phyloP scores from a whole-genome alignment of 53 echinoderm and acorn worm species.

The Paelopatides confundens region DNA sequence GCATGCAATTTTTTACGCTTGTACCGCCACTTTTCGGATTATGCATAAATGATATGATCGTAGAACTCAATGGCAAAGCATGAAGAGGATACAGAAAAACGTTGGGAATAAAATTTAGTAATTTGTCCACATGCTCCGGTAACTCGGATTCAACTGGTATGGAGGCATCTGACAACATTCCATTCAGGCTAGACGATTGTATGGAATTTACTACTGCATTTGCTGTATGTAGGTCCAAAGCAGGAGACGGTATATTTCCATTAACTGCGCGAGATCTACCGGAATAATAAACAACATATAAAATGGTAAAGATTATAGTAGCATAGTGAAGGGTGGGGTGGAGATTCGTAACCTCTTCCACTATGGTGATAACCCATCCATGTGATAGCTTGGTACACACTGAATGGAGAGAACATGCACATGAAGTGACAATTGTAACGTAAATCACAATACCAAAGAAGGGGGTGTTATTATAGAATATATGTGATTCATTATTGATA shows the following conservation, averaged over 20 bases:
- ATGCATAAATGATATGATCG: slow-evolving; percentile 11
- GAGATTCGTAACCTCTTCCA: no score
- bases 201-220: neutral
- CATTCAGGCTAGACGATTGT: neutral
- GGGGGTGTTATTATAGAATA: no score
- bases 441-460: no score
- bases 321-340: no score
- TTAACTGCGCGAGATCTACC: neutral
- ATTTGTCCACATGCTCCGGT: neutral
- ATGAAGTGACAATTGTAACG: no score
- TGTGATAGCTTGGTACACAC: no score
- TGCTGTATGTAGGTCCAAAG: neutral
- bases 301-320: no score
- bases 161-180: neutral
- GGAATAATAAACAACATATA: no score
- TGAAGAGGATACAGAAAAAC: neutral
- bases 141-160: neutral
- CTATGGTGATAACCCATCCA: no score
- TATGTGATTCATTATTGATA: no score
- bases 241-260: neutral
- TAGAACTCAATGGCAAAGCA: neutral
- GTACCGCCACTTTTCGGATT: slow-evolving; percentile 40
- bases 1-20: neutral
- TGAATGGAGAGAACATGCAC: no score
- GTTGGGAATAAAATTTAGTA: slow-evolving; percentile 11